Percentiles rank a stretch among this genome's conserved stretches.
Conservation (phyloP, 92 coral and sea anemone genomes). For the Ricordea florida region DNA sequence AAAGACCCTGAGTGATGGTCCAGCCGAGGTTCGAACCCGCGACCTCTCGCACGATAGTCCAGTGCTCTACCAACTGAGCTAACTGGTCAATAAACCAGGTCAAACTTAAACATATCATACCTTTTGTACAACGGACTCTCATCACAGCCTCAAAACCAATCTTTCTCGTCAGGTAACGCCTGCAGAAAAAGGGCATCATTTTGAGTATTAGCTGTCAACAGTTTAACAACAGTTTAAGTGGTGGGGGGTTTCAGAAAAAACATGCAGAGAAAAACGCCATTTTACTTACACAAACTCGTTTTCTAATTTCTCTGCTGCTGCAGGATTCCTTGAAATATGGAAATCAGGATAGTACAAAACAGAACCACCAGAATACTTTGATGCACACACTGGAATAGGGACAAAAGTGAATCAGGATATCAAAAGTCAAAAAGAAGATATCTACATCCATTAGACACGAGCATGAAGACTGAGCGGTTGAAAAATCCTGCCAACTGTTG, state of each 20-base stretch:
- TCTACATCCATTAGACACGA: background rate
- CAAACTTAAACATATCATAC: too few species aligned
- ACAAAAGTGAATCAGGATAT: background rate
- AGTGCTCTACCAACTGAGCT: too few species aligned
- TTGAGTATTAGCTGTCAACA: background rate
- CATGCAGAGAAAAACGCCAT: too few species aligned
- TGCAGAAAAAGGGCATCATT: slow-evolving; percentile 9
- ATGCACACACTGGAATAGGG: slow-evolving; percentile 87
- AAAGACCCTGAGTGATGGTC: too few species aligned
- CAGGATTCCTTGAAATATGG: slow-evolving; percentile 78
- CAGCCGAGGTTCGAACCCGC: too few species aligned
- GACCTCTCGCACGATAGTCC: too few species aligned
- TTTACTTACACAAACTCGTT: slow-evolving; percentile 86
- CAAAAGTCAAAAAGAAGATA: background rate
- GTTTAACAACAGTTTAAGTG: too few species aligned
- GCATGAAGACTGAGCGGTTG: background rate
- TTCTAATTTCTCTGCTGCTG: slow-evolving; percentile 87
- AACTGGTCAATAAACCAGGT: too few species aligned
- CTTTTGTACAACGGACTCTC: slow-evolving; percentile 98
- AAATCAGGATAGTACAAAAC: slow-evolving; percentile 90
- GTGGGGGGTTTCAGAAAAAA: too few species aligned
- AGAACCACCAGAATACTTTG: slow-evolving; percentile 98
- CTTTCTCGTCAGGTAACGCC: slow-evolving; percentile 95
- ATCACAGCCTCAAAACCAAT: slow-evolving; percentile 99
- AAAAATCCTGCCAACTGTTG: too few species aligned